Evolutionary conservation across 2,888 invertebrate genomes (phyloP).

Genomic region (Diplazon laetatorius): DNA sequence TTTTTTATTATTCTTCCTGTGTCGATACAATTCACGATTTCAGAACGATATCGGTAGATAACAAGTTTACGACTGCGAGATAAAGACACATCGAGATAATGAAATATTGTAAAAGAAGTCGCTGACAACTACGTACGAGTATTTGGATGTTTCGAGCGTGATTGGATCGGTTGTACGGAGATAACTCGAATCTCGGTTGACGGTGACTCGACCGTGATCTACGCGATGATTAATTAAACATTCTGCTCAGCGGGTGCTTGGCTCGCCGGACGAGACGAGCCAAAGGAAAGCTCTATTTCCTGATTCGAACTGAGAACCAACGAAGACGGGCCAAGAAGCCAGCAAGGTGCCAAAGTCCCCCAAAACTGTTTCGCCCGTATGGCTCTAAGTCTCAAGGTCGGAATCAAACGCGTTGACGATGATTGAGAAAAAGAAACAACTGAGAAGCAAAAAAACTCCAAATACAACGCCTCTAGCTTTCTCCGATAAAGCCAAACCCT

Average conservation of each 20-base stretch:
- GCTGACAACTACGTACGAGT: conserved; percentile 15
- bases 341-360: conserved; percentile 6
- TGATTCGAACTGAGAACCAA: not conserved
- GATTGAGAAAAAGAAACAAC: no score
- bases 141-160: conserved; percentile 11
- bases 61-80: conserved; percentile 12
- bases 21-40: not conserved
- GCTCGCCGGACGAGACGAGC: not conserved
- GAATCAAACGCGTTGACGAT: no score
- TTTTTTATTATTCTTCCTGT: not conserved
- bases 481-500: no score
- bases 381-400: not conserved
- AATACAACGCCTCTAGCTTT: no score
- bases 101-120: conserved; percentile 22
- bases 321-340: not conserved
- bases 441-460: not conserved
- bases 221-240: conserved; percentile 18
- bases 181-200: not conserved
- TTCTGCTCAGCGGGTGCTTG: not conserved
- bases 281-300: not conserved
- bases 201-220: conserved; percentile 11
- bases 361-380: not conserved
- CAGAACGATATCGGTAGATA: conserved; percentile 29
- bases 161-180: not conserved
- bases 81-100: conserved; percentile 18